These are phyloP conservation scores for Danionella dracula DNA, from an alignment of 2,797 vertebrate species.

Conservation along the genomic window DNA sequence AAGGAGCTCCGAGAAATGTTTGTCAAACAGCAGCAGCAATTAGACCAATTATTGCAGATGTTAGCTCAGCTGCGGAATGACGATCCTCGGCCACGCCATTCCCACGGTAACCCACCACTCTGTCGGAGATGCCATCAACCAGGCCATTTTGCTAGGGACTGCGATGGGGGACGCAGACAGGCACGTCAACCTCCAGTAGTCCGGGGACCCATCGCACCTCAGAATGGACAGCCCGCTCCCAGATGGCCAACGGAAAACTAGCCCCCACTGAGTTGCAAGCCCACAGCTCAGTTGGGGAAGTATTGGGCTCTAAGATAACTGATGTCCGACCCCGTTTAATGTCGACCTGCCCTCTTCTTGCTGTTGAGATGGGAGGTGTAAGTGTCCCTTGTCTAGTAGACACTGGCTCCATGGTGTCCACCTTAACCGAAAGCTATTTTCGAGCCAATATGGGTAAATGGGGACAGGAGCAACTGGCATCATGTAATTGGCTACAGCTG, in stretches of 20 bases:
- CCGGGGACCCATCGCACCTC: too few relatives aligned
- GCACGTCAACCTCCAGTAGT: background rate
- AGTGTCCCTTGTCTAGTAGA: background rate
- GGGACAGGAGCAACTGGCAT: background rate
- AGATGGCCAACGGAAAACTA: background rate
- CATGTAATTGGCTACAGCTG: background rate
- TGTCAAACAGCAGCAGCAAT: background rate
- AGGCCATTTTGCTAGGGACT: conserved; percentile 1
- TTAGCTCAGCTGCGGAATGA: background rate
- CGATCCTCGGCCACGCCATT: background rate
- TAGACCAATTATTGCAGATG: too few relatives aligned
- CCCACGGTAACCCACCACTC: background rate
- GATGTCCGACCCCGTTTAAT: background rate
- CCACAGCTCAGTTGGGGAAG: background rate
- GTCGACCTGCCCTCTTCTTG: background rate
- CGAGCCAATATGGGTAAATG: background rate
- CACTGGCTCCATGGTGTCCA: background rate
- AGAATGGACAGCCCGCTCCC: background rate
- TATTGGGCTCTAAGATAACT: background rate
- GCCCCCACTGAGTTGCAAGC: background rate
- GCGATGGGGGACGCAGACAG: background rate
- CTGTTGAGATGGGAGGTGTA: background rate
- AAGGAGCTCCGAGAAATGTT: background rate
- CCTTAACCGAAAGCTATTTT: background rate
- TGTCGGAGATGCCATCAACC: background rate